Evolutionary conservation across 2,888 invertebrate species (phyloP), one percentile per base, ranked within the genome.

Genomic region (Drosophila lutescens): DNA sequence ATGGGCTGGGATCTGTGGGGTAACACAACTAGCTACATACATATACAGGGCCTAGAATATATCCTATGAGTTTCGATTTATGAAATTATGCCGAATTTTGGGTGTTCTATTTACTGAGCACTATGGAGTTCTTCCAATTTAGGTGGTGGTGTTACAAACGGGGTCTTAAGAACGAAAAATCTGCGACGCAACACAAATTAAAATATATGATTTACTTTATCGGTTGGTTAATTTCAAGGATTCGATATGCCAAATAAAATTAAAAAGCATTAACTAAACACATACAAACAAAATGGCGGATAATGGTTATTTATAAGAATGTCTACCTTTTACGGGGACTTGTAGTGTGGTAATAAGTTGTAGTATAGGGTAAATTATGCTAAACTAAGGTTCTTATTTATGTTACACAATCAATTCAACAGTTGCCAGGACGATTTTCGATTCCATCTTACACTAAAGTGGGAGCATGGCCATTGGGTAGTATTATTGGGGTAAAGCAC

Each of bases 261-360:
- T 54, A 78, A 26, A 75, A 80, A 80, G 72, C 69, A 58, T 53
- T 26, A 80, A 77, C 47, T 65, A 81, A 76, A 70, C 62, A 70
- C 44, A 65, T 13, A 67, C 15, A 71, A 55, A 26, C 49, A 76
- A 15, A 56, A 46, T 34, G 34, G 41, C 10, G 47, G 59, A 66
- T 60, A 47, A 55, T 46, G 57, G 38, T 58, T 77, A 75, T 34
- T 46, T 53, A 26, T 62, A 55, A 49, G 36, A 30, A 30, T 30
- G 44, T 13, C 76, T 76, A 76, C 30, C 36, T 50, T 36, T 61
- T 77, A 76, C 78, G 44, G 62, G 56, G 50, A 53, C 47, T 76
- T 50, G 50, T 55, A 72, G 57, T 43, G 53, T 59, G 41, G 41
- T 61, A 41, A 41, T 46, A 61, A 63, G 62, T 54, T 20, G n/a